Conservation (phyloP, 2,888 invertebrate genomes). For the Tetanocera ferruginea region DNA sequence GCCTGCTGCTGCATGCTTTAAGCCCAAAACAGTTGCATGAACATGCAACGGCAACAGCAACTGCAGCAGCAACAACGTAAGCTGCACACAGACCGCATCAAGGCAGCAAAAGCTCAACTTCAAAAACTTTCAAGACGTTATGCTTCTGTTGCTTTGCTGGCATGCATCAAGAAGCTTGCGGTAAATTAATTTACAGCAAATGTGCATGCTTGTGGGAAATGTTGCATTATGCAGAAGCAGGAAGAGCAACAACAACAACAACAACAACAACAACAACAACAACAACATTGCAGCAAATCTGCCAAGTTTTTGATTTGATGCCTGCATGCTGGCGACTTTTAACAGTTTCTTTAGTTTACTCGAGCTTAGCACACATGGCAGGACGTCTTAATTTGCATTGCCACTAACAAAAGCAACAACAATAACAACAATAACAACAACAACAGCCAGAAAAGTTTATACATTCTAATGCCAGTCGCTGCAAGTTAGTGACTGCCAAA, state of each 20-base stretch:
- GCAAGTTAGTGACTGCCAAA: background rate
- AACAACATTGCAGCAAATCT: background rate
- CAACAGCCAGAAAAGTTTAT: background rate
- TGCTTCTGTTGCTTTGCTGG: background rate
- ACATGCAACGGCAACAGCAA: background rate
- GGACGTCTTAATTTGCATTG: background rate
- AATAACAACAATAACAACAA: background rate
- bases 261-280: background rate
- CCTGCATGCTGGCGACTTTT: background rate
- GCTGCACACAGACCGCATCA: background rate
- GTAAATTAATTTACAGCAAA: conserved; percentile 7
- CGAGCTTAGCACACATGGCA: background rate
- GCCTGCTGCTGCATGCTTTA: background rate
- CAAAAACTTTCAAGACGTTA: background rate
- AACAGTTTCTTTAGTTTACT: background rate
- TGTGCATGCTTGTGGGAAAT: background rate
- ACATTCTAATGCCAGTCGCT: background rate
- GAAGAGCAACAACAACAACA: background rate
- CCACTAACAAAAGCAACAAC: background rate
- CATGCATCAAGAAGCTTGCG: background rate
- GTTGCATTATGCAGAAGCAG: background rate
- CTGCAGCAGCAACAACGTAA: background rate
- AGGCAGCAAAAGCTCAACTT: background rate
- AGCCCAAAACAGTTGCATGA: conserved; percentile 4
- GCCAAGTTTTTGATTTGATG: background rate